Base-by-base conservation (phyloP, 2,797 vertebrate species). In the Vespertilio murinus region DNA sequence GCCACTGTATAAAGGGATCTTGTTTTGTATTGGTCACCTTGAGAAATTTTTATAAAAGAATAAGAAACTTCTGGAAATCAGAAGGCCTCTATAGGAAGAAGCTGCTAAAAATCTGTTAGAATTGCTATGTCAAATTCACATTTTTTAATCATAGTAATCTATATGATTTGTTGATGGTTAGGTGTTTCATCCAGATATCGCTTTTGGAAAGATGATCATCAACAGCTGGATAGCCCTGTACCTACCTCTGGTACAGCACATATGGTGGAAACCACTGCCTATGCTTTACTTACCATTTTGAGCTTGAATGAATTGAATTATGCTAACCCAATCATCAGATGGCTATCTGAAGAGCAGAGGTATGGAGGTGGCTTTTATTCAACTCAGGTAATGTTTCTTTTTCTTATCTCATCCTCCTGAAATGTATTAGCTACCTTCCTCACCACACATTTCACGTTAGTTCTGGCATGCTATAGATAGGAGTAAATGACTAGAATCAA, bases 301-400 rank as follows among this genome's bases (percentile, higher is more conserved):
- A 97, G 95, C 1, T 97, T 98, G 96, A 99, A 98, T 54, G 98
- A 99, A 4, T 94, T 97, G 9, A 30, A 0, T 0, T 99, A 99
- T 30, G 98, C 97, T 45, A 98, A 98, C 59, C 99, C 99, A 0
- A 97, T 99, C 88, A 83, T 99, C 89, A 97, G 87, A 42, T 99
- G 99, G 99, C 96, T 99, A 81, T 99, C 98, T 5, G 99, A 99
- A 95, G 98, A 99, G 40, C 99, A 99, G 96, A 98, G 99, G 94
- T 98, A 99, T 0, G 99, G 99, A 79, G 98, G 99, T 20, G 99
- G 99, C 38, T 99, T 99, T 98, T 98, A 98, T 96, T 99, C 99
- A 0, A 97, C 98, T 17, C 99, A 99, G 99, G 99, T 99, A 95
- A 90, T 1, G 28, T 56, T 75, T 77, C 64, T 40, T 64, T 93